phyloP scores from a whole-genome alignment of 1,140 invertebrate genomes.

The Caenorhabditis brenneri region DNA sequence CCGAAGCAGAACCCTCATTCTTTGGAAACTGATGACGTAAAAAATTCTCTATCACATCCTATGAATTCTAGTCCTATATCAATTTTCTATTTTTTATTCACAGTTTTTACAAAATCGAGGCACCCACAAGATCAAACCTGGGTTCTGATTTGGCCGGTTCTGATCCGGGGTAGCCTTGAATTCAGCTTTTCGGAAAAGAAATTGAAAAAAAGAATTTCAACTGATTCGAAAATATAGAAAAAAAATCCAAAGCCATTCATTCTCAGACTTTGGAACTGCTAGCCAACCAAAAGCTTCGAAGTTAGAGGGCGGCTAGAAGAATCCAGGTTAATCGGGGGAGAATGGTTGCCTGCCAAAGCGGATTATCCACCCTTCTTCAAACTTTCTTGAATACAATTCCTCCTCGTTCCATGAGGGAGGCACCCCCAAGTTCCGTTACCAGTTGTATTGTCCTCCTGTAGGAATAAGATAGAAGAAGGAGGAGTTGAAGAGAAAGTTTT shows the following conservation, averaged over 20 bases:
- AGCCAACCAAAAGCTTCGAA: neutral
- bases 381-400: neutral
- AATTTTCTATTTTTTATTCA: too few relatives aligned
- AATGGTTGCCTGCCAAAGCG: slow-evolving; percentile 32
- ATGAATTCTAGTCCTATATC: too few relatives aligned
- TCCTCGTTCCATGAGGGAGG: neutral
- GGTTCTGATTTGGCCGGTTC: too few relatives aligned
- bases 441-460: neutral
- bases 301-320: neutral
- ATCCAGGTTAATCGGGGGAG: slow-evolving; percentile 37
- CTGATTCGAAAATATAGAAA: neutral
- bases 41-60: too few relatives aligned
- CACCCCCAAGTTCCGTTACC: neutral
- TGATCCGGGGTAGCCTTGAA: too few relatives aligned
- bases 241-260: neutral
- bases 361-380: neutral
- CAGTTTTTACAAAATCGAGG: too few relatives aligned
- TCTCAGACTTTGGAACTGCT: neutral
- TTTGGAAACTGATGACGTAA: too few relatives aligned
- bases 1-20: too few relatives aligned
- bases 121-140: too few relatives aligned
- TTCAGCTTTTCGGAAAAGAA: too few relatives aligned
- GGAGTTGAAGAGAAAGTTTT: neutral
- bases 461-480: too few relatives aligned
- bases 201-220: too few relatives aligned